Percentiles rank a stretch among this genome's conserved stretches.
Conservation (phyloP, 2,888 invertebrate species). For the Lypha dubia region DNA sequence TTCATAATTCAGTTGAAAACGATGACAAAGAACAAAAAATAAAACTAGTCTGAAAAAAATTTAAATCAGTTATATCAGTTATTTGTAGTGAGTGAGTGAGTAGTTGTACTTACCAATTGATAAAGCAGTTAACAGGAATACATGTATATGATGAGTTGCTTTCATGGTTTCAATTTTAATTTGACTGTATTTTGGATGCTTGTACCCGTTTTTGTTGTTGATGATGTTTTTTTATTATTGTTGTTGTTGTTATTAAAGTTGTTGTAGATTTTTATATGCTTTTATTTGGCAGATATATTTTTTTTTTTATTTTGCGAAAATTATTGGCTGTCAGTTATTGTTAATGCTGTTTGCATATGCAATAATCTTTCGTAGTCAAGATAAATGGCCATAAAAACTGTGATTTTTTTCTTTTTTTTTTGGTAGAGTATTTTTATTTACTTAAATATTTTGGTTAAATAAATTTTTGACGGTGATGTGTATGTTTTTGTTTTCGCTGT, state of each 20-base stretch:
- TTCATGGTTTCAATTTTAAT: conserved; percentile 32
- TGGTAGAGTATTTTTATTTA: not conserved
- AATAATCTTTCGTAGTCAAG: conserved; percentile 37
- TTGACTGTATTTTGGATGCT: not conserved
- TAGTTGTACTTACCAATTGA: conserved; percentile 63
- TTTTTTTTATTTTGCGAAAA: conserved; percentile 45
- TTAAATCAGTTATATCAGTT: not conserved
- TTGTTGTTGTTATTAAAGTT: conserved; percentile 13
- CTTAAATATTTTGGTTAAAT: conserved; percentile 30
- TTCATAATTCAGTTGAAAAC: not conserved
- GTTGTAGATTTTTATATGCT: not conserved
- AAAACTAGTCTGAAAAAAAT: not conserved
- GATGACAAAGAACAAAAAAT: not conserved
- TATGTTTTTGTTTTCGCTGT: too few relatives aligned
- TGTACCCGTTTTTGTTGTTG: not conserved
- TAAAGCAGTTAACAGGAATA: conserved; percentile 54
- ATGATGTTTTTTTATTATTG: conserved; percentile 7
- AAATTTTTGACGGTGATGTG: conserved; percentile 27
- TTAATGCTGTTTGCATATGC: conserved; percentile 18
- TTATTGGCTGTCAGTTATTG: conserved; percentile 33
- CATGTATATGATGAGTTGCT: conserved; percentile 40
- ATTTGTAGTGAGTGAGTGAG: not conserved
- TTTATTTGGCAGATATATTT: not conserved
- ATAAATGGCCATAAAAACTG: conserved; percentile 47
- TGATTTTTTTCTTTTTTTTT: conserved; percentile 40